These are phyloP conservation scores for Oceanodroma tethys DNA, from an alignment of 2,113 vertebrate genomes.

Conservation along the genomic window DNA sequence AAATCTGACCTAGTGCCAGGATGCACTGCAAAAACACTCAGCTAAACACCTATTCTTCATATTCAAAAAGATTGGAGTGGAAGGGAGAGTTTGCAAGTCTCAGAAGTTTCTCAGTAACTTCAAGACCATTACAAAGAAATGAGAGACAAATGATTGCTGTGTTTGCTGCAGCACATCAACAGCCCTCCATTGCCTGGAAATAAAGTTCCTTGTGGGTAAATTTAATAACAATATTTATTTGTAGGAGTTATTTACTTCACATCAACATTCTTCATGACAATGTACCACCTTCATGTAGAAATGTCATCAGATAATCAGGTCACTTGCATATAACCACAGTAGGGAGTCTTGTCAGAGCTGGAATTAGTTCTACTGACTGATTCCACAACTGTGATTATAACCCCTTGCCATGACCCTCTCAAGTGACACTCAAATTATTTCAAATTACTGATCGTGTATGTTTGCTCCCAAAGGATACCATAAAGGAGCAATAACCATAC, in stretches of 20 bases:
- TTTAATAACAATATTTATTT: not conserved
- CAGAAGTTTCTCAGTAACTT: not conserved
- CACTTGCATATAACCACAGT: not conserved
- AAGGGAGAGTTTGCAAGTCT: not conserved
- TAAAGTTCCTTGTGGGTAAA: not conserved
- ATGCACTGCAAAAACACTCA: not conserved
- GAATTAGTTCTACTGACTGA: not conserved
- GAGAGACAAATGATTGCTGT: not conserved
- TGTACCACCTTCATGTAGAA: not conserved
- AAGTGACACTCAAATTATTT: not conserved
- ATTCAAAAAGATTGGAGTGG: not conserved
- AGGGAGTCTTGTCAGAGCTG: not conserved
- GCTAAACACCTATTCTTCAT: not conserved
- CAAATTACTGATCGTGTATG: not conserved
- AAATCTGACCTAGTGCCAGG: not conserved
- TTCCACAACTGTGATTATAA: not conserved
- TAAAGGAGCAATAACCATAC: not conserved
- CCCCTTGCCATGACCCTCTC: not conserved
- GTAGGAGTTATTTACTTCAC: not conserved
- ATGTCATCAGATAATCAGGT: not conserved
- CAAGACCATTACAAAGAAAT: not conserved
- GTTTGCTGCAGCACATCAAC: not conserved
- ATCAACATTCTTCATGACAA: not conserved
- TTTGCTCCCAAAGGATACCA: not conserved
- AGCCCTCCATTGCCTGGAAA: not conserved